Percentiles rank a stretch among this genome's conserved stretches.
Conservation (phyloP, 1,140 invertebrate genomes). For the Agrilus planipennis region DNA sequence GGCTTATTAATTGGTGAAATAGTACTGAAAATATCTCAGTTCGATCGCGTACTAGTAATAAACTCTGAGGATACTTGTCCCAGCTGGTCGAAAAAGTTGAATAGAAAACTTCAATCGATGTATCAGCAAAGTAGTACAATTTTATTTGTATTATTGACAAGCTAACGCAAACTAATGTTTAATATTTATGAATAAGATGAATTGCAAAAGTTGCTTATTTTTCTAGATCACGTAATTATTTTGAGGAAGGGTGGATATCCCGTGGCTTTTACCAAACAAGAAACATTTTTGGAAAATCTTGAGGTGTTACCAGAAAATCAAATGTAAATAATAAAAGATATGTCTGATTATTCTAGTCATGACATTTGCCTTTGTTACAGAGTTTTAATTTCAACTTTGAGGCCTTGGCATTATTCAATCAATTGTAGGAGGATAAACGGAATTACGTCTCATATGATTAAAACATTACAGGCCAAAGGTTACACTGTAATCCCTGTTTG, state of each 20-base stretch:
- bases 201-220: slow-evolving; percentile 7
- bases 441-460: slow-evolving; percentile 25
- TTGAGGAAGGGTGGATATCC: slow-evolving; percentile 40
- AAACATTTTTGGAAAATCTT: slow-evolving; percentile 29
- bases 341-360: neutral
- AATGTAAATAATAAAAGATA: slow-evolving; percentile 32
- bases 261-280: slow-evolving; percentile 30
- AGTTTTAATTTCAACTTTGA: slow-evolving; percentile 32
- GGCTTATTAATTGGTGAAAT: too few relatives aligned
- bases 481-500: slow-evolving; percentile 33
- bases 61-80: too few relatives aligned
- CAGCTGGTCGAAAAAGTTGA: too few relatives aligned
- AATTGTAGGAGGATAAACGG: slow-evolving; percentile 33
- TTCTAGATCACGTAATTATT: slow-evolving; percentile 40
- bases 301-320: slow-evolving; percentile 29
- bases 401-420: slow-evolving; percentile 27
- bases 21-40: too few relatives aligned
- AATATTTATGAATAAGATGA: too few relatives aligned
- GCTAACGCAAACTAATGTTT: too few relatives aligned
- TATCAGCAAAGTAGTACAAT: too few relatives aligned
- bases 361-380: slow-evolving; percentile 28
- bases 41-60: too few relatives aligned
- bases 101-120: too few relatives aligned
- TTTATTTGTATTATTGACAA: too few relatives aligned
- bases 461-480: slow-evolving; percentile 32